Evolutionary conservation across 2,888 invertebrate genomes (phyloP), one percentile per base, ranked within the genome.

Genomic region (Danaus chrysippus): DNA sequence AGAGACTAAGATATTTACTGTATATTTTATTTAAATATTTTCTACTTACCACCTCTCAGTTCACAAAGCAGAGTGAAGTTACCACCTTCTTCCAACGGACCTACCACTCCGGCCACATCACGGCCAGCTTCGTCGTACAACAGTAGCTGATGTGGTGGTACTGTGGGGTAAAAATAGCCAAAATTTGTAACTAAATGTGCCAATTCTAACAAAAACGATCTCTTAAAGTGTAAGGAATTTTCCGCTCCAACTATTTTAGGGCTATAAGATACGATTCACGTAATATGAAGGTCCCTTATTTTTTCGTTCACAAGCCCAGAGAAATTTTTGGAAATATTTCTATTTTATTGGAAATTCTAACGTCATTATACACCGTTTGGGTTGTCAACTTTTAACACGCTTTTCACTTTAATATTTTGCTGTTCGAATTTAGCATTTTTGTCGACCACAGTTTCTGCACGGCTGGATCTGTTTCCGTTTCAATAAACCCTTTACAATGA

Each of bases 81-180:
- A 0, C 86, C 87, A 0, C 90, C 89, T 60, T 89, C 90, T 46
- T 86, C 94, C 74, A 96, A 91, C 23, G 97, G 97, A 0, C 97
- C 97, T 23, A 95, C 94, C 57, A 95, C 93, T n/a, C 94, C 94
- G 58, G 95, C 95, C 59, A 96, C 93, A 78, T 95, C 94, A 59
- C 96, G 92, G 12, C 96, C 96, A 62, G 94, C 95, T 73, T 95
- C 94, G 82, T 97, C 96, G 78, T 96, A 94, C 67, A 97, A 92
- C 67, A 96, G 92, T 62, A 97, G 93, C 80, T 96, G 95, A 80
- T 96, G 96, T 19, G 97, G 97, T 63, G 97, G 97, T 73, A 97
- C 97, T 97, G 66, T 54, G 23, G 23, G 2, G 3, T 34, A 34
- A 34, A 34, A 34, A 34, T 34, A 34, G 8, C 23, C 23, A 34